Base-by-base conservation (phyloP, 2,113 vertebrate species). In the Caranx melampygus region DNA sequence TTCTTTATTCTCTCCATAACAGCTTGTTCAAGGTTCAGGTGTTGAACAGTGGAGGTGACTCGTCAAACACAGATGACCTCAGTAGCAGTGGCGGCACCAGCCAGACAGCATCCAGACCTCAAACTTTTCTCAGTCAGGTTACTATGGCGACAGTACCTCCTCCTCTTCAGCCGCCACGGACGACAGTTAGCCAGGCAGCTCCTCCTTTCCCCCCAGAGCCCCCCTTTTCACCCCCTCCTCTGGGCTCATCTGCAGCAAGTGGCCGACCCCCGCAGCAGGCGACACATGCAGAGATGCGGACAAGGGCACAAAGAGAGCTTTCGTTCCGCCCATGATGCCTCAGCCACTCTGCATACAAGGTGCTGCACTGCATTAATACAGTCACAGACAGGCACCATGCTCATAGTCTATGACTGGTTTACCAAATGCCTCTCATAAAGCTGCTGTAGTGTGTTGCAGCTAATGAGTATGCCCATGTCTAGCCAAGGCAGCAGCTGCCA, bases 1-100 rank as follows among this genome's bases (percentile, higher is more conserved):
- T 79, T 68, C 40, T 78, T 26, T 79, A 69, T 86, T 64, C 58
- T 10, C 51, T 86, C 16, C 11, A 16, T 52, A 76, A 79, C 85
- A 98, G 97, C 75, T 95, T 98, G 92, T 97, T 98, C 81, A 91
- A 87, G 71, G 88, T 81, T 65, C 90, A 88, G 74, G 45, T 62
- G 73, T 65, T 49, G 35, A 85, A 75, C 70, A 64, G 47, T 55
- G 71, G 77, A 84, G 79, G 77, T 74, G 76, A 92, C 84, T 86
- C 59, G 52, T 87, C 88, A 70, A 86, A 84, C 33, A 77, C 87
- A 18, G 3, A 87, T 88, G 88, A 90, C 81, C 69, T 92, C 66
- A 87, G 79, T 45, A 62, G 70, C 75, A 70, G 69, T 31, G 49
- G 82, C 82, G 59, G 80, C 78, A 10, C 83, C 76, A 78, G 85